Evolutionary conservation across 1,140 invertebrate species (phyloP).

Genomic region (Bursaphelenchus mucronatus): DNA sequence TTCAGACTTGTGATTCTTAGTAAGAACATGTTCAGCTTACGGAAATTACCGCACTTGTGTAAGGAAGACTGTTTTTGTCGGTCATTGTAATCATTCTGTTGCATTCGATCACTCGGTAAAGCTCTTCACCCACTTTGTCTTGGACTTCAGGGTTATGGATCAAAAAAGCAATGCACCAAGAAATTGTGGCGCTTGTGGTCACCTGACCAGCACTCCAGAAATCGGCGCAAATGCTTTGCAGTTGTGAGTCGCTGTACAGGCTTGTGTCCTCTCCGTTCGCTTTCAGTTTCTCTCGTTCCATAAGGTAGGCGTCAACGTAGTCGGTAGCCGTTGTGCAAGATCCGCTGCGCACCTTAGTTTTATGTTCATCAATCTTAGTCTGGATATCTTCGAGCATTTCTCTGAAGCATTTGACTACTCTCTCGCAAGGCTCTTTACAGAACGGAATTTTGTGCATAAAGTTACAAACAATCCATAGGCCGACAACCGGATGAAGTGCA

Average conservation of each 20-base stretch:
- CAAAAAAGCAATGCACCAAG: conserved; percentile 8
- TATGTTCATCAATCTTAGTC: conserved; percentile 10
- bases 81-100: conserved; percentile 16
- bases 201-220: conserved; percentile 19
- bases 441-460: conserved; percentile 1
- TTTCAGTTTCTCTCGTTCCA: not conserved
- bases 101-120: conserved; percentile 16
- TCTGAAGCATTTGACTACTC: not conserved
- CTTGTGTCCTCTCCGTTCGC: not conserved
- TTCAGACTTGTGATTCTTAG: too few species aligned
- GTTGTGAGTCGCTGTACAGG: not conserved
- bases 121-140: not conserved
- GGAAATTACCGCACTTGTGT: conserved; percentile 7
- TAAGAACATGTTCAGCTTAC: conserved; percentile 5
- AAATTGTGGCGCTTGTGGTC: conserved; percentile 5
- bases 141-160: conserved; percentile 6
- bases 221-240: conserved; percentile 1
- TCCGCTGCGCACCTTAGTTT: not conserved
- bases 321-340: not conserved
- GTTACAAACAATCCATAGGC: conserved; percentile 5
- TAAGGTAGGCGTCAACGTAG: conserved; percentile 12
- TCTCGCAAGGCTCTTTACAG: conserved; percentile 1
- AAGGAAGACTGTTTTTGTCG: conserved; percentile 9
- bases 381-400: conserved; percentile 1
- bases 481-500: not conserved